Base-by-base conservation (phyloP, 2,113 vertebrate genomes). In the Puntigrus tetrazona region DNA sequence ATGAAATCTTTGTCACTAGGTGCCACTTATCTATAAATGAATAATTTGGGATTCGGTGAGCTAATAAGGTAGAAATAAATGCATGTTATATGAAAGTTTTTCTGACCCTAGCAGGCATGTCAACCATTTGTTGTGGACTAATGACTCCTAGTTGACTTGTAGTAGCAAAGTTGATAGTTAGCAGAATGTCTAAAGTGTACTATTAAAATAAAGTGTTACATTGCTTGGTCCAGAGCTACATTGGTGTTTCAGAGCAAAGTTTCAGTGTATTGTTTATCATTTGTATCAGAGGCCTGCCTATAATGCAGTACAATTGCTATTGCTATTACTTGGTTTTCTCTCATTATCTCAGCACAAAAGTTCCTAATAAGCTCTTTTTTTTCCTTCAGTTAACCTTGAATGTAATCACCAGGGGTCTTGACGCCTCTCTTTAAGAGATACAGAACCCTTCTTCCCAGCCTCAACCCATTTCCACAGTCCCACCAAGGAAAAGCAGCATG, bases 381-480 rank as follows among this genome's bases (percentile, higher is more conserved):
- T 67, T 82, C 50, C 34, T 29, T n/a, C 47, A 4, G 7, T 57
- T 79, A 76, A 74, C 88, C 87, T 89, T 88, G 78, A 87, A 47
- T 47, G 83, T 82, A 76, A 73, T 89, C 78, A 89, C 81, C 25
- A 63, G 43, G 47, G 52, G 78, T 85, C 80, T 86, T 63, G 77
- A 3, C 57, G 82, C 52, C 83, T 22, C 47, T 74, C 50, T 43
- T 67, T n/a, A 57, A 59, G 43, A 22, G 45, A 78, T 57, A 72
- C 65, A 72, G 4, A 14, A 36, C 27, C 6, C 41, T 73, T 41
- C 14, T n/a, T 36, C 11, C 31, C 57, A 10, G 22, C 27, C 4
- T 45, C 73, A 11, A 13, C 11, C 22, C 45, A 22, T 50, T n/a
- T 29, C 38, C 25, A 6, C 8, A 43, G 65, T 41, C 67, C 41